Evolutionary conservation across 2,113 vertebrate species (phyloP).

Genomic region (Otocyon megalotis): DNA sequence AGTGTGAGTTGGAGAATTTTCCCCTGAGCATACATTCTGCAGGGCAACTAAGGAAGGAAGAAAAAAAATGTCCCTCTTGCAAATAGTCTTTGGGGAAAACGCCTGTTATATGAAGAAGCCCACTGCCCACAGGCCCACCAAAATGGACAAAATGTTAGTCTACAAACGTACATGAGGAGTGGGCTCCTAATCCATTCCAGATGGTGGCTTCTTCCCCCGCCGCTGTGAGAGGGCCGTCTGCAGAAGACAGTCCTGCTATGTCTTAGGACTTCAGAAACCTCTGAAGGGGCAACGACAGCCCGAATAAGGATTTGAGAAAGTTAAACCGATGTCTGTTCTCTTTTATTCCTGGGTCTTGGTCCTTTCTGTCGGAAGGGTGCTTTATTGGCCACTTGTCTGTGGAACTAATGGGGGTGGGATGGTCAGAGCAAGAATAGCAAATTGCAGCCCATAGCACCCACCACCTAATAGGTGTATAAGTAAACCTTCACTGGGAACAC

Average conservation of each 20-base stretch:
- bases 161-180: neutral
- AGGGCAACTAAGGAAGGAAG: neutral
- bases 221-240: neutral
- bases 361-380: neutral
- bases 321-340: neutral
- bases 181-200: neutral
- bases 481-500: neutral
- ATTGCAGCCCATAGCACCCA: too few species aligned
- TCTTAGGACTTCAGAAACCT: neutral
- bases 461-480: neutral
- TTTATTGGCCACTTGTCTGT: neutral
- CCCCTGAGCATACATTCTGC: conserved; percentile 11
- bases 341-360: neutral
- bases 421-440: neutral
- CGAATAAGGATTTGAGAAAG: neutral
- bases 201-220: neutral
- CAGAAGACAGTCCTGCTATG: neutral
- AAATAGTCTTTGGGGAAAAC: neutral
- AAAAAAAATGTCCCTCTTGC: neutral
- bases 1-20: conserved; percentile 46
- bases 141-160: neutral
- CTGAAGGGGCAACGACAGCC: neutral
- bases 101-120: neutral
- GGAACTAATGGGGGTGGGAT: neutral
- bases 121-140: neutral